Base-by-base conservation (phyloP, 2,888 invertebrate genomes). In the Hyalella azteca region DNA sequence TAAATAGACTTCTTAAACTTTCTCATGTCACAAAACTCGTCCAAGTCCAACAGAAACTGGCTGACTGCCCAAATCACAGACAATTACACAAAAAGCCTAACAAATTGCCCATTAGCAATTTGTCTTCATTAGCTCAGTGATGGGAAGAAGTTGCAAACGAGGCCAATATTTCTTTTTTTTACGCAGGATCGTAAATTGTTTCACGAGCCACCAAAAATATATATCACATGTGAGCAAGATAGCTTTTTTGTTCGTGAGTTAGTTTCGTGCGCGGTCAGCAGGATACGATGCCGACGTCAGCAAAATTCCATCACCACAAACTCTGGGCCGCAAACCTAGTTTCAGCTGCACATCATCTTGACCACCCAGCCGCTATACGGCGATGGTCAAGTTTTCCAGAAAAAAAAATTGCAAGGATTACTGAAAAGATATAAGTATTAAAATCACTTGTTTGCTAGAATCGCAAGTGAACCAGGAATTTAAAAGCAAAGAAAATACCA, bases 51-150 rank as follows among this genome's bases (percentile, higher is more conserved):
- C n/a, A 54, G 54, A 29, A 54, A 26, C n/a, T 54, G 26, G 54
- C 54, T 54, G 54, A 54, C 54, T 22, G 26, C 29, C 54, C 29
- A 54, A 54, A 54, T 54, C 29, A n/a, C 36, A 19, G 66, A 36
- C 66, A 66, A 36, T 66, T 66, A 66, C 36, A 66, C 19, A 66
- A 66, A 36, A 66, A 36, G 19, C 39, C 36, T 66, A 32, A 66
- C 36, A 66, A 66, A 66, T 66, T 66, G 36, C 32, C 66, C 66
- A 66, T 66, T 66, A 66, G 66, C 66, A 66, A 66, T 66, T 66
- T 36, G 36, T 66, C 66, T 66, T 66, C 66, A 66, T 66, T 66
- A 66, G 32, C 36, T 66, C 19, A n/a, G 66, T 29, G 66, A 66
- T 36, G 19, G 29, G 66, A 66, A 66, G 36, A 66, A 66, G 29